phyloP scores from a whole-genome alignment of 2,888 invertebrate species.

The Ochropleura plecta region DNA sequence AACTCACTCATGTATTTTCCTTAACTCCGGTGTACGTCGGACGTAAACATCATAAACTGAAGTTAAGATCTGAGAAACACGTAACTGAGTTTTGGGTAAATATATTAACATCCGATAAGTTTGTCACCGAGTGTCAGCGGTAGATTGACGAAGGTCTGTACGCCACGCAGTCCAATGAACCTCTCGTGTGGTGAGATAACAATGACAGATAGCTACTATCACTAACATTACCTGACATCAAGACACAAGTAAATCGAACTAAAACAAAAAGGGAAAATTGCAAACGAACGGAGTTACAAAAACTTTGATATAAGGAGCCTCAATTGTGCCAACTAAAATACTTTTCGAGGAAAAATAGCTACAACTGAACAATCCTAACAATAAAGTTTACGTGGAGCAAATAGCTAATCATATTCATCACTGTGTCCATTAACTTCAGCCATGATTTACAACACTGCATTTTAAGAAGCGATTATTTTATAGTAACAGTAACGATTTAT shows the following conservation, averaged over 20 bases:
- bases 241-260: constrained; percentile 33
- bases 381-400: constrained; percentile 44
- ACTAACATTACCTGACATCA: constrained; percentile 27
- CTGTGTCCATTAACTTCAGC: constrained; percentile 51
- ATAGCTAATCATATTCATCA: constrained; percentile 59
- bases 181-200: constrained; percentile 34
- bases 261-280: constrained; percentile 12
- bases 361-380: constrained; percentile 41
- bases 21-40: constrained; percentile 8
- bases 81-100: constrained; percentile 49
- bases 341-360: constrained; percentile 33
- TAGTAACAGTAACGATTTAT: constrained; percentile 54
- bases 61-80: constrained; percentile 46
- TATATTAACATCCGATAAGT: constrained; percentile 56
- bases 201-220: constrained; percentile 47
- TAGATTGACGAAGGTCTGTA: constrained; percentile 63
- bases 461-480: constrained; percentile 58
- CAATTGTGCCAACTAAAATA: constrained; percentile 14
- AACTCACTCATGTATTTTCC: constrained; percentile 26
- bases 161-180: constrained; percentile 38
- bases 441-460: constrained; percentile 57
- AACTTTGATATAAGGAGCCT: constrained; percentile 32
- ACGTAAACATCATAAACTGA: constrained; percentile 34
- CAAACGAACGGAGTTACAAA: background rate
- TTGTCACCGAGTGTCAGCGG: constrained; percentile 54